phyloP scores from a whole-genome alignment of 2,888 invertebrate species.

The Yponomeuta evonymella region DNA sequence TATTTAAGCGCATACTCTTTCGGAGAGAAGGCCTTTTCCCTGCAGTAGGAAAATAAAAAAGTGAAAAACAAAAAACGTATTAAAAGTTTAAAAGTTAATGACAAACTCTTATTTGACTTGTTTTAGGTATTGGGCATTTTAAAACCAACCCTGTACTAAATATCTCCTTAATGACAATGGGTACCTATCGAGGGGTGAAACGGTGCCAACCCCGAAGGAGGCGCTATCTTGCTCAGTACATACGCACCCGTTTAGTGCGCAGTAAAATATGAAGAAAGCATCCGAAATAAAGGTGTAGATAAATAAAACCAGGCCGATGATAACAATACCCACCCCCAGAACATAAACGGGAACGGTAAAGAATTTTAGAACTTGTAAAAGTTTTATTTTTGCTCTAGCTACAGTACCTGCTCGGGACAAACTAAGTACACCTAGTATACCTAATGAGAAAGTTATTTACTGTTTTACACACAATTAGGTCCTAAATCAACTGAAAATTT shows the following conservation, averaged over 20 bases:
- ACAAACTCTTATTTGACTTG: too few relatives aligned
- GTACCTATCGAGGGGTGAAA: background rate
- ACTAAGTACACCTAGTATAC: too few relatives aligned
- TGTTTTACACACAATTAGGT: too few relatives aligned
- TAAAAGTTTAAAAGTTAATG: too few relatives aligned
- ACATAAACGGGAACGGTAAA: conserved; percentile 11
- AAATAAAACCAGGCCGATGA: conserved; percentile 36
- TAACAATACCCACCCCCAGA: conserved; percentile 33
- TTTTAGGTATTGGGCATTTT: too few relatives aligned
- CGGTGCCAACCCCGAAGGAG: conserved; percentile 30
- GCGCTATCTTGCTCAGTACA: conserved; percentile 39
- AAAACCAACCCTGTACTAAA: too few relatives aligned
- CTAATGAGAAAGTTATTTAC: too few relatives aligned
- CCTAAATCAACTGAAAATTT: too few relatives aligned
- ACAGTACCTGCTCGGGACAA: background rate
- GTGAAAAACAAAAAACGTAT: too few relatives aligned
- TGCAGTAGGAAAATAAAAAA: too few relatives aligned
- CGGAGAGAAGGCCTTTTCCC: too few relatives aligned
- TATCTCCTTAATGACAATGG: background rate
- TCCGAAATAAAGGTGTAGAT: conserved; percentile 39
- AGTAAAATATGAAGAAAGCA: conserved; percentile 43
- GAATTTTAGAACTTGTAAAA: conserved; percentile 18
- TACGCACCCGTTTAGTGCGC: conserved; percentile 37
- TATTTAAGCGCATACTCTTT: too few relatives aligned
- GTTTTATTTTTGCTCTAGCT: conserved; percentile 6